A percentile compares a stretch with the other conserved stretches of the same genome.
phyloP scores from a whole-genome alignment of 2,797 vertebrate genomes.

The Perodicticus potto region DNA sequence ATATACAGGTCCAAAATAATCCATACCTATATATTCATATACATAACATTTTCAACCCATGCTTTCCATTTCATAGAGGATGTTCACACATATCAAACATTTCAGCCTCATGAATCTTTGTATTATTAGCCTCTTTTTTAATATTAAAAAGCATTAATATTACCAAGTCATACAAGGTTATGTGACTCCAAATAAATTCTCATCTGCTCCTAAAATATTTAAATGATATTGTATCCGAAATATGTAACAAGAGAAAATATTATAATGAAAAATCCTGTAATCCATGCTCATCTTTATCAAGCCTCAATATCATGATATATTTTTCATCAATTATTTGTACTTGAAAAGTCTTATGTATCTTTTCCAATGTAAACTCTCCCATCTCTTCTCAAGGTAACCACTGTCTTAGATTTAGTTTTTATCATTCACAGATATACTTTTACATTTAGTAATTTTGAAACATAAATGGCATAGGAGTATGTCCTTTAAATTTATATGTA shows the following conservation, averaged over 20 bases:
- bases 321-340: neutral
- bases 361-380: neutral
- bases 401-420: neutral
- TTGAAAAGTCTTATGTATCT: neutral
- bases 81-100: neutral
- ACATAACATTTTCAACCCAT: neutral
- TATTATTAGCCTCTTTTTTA: neutral
- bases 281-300: neutral
- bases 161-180: neutral
- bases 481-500: neutral
- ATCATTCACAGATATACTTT: neutral
- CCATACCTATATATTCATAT: neutral
- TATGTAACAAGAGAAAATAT: neutral
- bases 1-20: neutral
- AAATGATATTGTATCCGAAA: neutral
- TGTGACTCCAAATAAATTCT: conserved; percentile 3
- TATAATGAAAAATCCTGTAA: neutral
- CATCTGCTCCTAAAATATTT: neutral
- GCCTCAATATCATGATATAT: neutral
- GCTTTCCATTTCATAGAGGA: neutral
- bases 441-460: conserved; percentile 11
- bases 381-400: neutral
- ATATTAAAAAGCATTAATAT: neutral
- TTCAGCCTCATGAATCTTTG: neutral
- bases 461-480: neutral